These are phyloP conservation scores for Panzeria rudis DNA, from an alignment of 2,888 invertebrate species.

Conservation along the genomic window DNA sequence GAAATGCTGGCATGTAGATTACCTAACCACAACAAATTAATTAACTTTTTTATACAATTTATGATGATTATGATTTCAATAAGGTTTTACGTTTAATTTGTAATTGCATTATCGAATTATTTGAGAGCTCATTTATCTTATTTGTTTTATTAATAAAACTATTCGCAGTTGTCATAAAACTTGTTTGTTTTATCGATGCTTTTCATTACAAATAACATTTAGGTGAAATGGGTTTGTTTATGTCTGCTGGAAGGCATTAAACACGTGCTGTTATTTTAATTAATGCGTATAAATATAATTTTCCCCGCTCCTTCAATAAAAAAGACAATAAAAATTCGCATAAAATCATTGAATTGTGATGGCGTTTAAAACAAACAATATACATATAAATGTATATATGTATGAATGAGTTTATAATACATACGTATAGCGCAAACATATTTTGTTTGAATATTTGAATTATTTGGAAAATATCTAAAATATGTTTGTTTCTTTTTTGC, in stretches of 20 bases:
- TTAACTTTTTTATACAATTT: too few relatives aligned
- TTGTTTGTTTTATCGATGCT: neutral
- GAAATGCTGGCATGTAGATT: too few relatives aligned
- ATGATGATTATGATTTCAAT: neutral
- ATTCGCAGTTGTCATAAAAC: neutral
- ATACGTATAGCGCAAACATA: too few relatives aligned
- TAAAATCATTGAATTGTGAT: neutral
- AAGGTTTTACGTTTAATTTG: neutral
- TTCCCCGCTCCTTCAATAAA: neutral
- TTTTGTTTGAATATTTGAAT: too few relatives aligned
- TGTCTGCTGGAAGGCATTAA: neutral
- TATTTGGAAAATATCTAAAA: too few relatives aligned
- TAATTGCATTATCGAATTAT: neutral
- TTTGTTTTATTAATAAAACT: neutral
- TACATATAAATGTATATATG: neutral
- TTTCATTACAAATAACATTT: neutral
- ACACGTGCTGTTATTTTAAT: neutral
- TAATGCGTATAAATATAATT: neutral
- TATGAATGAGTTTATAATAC: neutral
- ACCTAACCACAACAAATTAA: too few relatives aligned
- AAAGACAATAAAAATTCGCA: neutral
- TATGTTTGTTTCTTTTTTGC: too few relatives aligned
- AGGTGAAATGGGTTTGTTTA: neutral
- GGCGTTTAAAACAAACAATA: neutral
- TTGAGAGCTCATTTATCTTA: neutral